A percentile compares a stretch with the other conserved stretches of the same genome.
Evolutionary conservation across 2,888 invertebrate genomes (phyloP).

Genomic region (Drosophila emarginata): DNA sequence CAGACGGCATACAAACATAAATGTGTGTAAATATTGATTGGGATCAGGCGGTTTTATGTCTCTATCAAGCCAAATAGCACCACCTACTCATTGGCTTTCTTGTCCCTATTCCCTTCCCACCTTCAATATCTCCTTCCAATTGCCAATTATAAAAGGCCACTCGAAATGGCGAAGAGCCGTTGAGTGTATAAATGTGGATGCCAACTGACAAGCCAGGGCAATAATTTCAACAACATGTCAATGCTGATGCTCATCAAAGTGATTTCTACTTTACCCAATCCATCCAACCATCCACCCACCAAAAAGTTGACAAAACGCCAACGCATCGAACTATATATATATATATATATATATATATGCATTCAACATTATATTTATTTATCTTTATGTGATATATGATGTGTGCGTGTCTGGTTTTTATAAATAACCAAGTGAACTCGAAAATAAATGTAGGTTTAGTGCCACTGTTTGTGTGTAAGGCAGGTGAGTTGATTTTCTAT

Average conservation of each 20-base stretch:
- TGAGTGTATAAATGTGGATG: slow-evolving; percentile 66
- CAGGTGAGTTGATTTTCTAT: slow-evolving; percentile 55
- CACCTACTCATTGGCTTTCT: background rate
- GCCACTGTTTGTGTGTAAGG: slow-evolving; percentile 33
- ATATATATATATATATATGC: slow-evolving; percentile 9
- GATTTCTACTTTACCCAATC: slow-evolving; percentile 52
- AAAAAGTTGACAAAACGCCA: slow-evolving; percentile 67
- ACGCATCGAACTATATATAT: slow-evolving; percentile 33
- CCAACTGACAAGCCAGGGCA: slow-evolving; percentile 65
- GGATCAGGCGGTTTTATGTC: slow-evolving; percentile 5
- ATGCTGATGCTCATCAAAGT: slow-evolving; percentile 73
- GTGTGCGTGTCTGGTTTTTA: slow-evolving; percentile 69
- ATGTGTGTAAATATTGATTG: slow-evolving; percentile 19
- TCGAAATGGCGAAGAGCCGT: slow-evolving; percentile 34
- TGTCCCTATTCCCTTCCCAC: slow-evolving; percentile 1
- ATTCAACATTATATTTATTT: slow-evolving; percentile 8
- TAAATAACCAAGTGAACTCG: slow-evolving; percentile 62
- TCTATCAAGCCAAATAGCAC: slow-evolving; percentile 3
- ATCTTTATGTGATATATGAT: slow-evolving; percentile 30
- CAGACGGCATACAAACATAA: slow-evolving; percentile 15
- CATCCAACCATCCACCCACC: slow-evolving; percentile 22
- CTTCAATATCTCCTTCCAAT: slow-evolving; percentile 27
- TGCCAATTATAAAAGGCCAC: slow-evolving; percentile 66
- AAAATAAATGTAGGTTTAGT: slow-evolving; percentile 54
- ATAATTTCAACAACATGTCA: slow-evolving; percentile 74